Base-by-base conservation (phyloP, 1,140 invertebrate species). In the Aporrectodea caliginosa region DNA sequence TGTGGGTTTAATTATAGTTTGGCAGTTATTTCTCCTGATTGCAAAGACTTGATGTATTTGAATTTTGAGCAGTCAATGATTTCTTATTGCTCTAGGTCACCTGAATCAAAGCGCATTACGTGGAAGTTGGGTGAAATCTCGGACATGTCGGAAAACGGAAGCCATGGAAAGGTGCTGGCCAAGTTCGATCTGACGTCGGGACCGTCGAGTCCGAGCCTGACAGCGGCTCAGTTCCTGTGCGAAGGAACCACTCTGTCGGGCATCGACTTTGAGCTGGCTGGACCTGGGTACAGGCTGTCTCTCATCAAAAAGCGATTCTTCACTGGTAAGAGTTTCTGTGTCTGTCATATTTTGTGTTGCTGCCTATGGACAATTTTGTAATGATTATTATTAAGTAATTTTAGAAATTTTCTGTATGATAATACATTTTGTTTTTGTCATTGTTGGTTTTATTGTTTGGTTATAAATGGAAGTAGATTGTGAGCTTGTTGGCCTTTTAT, bases 51-150 rank as follows among this genome's bases (percentile, higher is more conserved):
- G 16, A 69, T n/a, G n/a, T n/a, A n/a, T n/a, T n/a, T n/a, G n/a
- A n/a, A n/a, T n/a, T n/a, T n/a, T n/a, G n/a, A n/a, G n/a, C n/a
- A n/a, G n/a, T n/a, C n/a, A n/a, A n/a, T n/a, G n/a, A n/a, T n/a
- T 27, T n/a, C 32, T 27, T 74, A 2, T 76, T 68, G 16, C 71
- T 83, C 14, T 80, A 93, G 93, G 91, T 90, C 94, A 81, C 90
- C 91, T 68, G 94, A 95, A 78, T 93, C 92, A 70, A 94, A 95
- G 84, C 90, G 93, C 81, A 91, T 94, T 33, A 86, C 94, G 27
- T 98, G 97, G 97, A 95, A 94, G 85, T 93, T 97, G 83, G 94
- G 94, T 1, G 95, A 97, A 85, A 89, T 98, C 32, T 96, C 95
- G 0, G 93, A 87, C 81, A 92, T 95, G 82, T 94, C 93, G 2